Conservation (phyloP, 2,888 invertebrate species). For the Chrysina gloriosa region DNA sequence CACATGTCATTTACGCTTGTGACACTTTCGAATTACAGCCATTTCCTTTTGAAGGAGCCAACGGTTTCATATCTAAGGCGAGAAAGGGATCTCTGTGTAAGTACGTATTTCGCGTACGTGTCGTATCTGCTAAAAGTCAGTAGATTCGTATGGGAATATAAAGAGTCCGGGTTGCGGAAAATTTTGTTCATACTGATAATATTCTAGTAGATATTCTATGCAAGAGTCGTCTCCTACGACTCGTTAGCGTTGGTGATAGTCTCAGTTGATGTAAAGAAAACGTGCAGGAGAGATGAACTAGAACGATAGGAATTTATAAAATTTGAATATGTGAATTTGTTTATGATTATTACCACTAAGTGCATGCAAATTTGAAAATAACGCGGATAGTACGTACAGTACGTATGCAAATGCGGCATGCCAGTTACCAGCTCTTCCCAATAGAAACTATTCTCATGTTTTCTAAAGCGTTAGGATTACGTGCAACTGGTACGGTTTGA, state of each 20-base stretch:
- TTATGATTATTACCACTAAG: background rate
- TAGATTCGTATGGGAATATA: background rate
- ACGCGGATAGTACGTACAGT: no score
- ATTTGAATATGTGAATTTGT: background rate
- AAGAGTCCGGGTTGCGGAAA: background rate
- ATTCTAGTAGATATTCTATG: no score
- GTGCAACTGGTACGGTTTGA: no score
- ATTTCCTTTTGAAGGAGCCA: background rate
- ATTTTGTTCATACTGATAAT: background rate
- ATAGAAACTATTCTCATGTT: no score
- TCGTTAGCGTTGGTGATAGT: background rate
- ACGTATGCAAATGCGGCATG: no score
- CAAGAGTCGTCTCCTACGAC: no score
- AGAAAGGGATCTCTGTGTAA: no score
- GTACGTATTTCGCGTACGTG: background rate
- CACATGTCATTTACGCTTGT: conserved; percentile 4
- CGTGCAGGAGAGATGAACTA: background rate
- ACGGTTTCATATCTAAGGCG: background rate
- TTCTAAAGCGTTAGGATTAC: no score
- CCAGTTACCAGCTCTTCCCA: no score
- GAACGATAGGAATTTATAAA: background rate
- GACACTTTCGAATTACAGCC: conserved; percentile 3
- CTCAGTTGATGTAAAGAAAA: background rate
- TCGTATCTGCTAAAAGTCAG: background rate
- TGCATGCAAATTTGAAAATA: background rate